A percentile compares a stretch with the other conserved stretches of the same genome.
These are phyloP conservation scores for Tetheella fluctuosa DNA, from an alignment of 2,888 invertebrate genomes.

Conservation along the genomic window DNA sequence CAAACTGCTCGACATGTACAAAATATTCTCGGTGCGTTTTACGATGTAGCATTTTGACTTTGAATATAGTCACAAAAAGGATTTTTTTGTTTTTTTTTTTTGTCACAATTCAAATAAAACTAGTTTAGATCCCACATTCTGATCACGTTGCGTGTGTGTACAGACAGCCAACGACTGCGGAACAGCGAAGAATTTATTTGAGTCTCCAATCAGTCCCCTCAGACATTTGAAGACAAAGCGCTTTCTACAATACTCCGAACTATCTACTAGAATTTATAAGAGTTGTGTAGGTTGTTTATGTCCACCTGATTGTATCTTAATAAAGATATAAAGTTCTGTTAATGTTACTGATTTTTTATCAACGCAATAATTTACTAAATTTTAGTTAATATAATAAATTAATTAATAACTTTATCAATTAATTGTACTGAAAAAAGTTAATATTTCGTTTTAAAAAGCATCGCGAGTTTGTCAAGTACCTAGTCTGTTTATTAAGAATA, in stretches of 20 bases:
- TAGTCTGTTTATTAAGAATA: no score
- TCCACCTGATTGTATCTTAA: not conserved
- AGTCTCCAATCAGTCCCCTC: constrained; percentile 70
- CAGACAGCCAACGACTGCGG: constrained; percentile 41
- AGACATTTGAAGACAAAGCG: constrained; percentile 65
- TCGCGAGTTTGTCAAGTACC: no score
- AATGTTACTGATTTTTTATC: not conserved
- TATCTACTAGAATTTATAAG: not conserved
- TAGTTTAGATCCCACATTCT: constrained; percentile 38
- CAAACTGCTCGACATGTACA: not conserved
- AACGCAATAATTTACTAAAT: no score
- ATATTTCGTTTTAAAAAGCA: no score
- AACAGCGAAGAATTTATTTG: constrained; percentile 67
- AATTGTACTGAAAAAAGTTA: no score
- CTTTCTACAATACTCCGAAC: constrained; percentile 50
- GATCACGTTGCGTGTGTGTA: constrained; percentile 48
- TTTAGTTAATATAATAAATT: no score
- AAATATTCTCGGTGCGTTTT: not conserved
- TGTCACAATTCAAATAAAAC: constrained; percentile 38
- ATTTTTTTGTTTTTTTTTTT: constrained; percentile 31
- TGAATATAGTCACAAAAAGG: constrained; percentile 8
- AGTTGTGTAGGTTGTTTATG: constrained; percentile 20
- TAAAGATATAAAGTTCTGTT: not conserved
- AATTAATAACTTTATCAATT: no score
- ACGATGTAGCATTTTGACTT: constrained; percentile 7